Percentiles rank a stretch among this genome's conserved stretches.
Conservation (phyloP, 2,888 invertebrate genomes). For the Eugnorisma glareosa region DNA sequence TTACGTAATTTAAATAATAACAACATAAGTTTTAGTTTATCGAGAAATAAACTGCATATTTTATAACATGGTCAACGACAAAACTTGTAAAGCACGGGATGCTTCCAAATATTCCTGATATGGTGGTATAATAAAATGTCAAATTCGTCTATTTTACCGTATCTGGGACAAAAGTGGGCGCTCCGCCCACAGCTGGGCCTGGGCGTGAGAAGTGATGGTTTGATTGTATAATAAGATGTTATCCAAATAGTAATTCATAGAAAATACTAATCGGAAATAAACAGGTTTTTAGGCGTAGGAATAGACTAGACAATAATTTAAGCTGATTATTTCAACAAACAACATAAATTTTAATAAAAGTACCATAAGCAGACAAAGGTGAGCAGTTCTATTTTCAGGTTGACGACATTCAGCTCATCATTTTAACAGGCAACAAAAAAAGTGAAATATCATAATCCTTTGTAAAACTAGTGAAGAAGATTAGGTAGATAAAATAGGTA, state of each 20-base stretch:
- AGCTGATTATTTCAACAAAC: background rate
- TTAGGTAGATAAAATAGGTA: background rate
- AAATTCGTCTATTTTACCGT: conserved; percentile 59
- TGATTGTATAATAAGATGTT: conserved; percentile 36
- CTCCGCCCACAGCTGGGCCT: conserved; percentile 54
- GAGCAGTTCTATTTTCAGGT: background rate
- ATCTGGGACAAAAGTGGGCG: conserved; percentile 62
- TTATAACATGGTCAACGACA: conserved; percentile 45
- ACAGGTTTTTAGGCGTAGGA: conserved; percentile 21
- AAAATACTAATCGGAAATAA: conserved; percentile 6
- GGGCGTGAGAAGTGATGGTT: conserved; percentile 40
- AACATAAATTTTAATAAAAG: background rate
- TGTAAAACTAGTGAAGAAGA: background rate
- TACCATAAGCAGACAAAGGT: background rate
- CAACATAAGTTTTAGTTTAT: conserved; percentile 35
- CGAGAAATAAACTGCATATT: conserved; percentile 41
- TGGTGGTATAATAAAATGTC: conserved; percentile 41
- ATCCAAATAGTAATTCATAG: conserved; percentile 11
- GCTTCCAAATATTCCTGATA: conserved; percentile 44
- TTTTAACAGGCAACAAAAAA: background rate
- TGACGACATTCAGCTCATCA: background rate
- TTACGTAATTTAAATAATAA: conserved; percentile 53
- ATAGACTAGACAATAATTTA: background rate
- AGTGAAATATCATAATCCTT: background rate
- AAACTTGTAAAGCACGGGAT: conserved; percentile 36